Evolutionary conservation across 2,113 vertebrate species (phyloP).

Genomic region (Bostrychus sinensis): DNA sequence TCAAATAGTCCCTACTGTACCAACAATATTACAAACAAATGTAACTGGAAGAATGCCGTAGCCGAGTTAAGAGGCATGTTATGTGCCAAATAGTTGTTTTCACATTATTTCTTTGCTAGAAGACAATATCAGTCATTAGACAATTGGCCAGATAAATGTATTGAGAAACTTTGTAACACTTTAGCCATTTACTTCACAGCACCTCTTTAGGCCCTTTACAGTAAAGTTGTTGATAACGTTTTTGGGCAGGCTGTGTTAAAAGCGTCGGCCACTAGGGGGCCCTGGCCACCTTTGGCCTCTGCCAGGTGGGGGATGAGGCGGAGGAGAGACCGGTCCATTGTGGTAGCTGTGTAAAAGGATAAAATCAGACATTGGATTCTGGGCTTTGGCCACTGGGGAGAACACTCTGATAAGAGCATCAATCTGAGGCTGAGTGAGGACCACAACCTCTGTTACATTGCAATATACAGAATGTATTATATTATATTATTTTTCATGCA

Average conservation of each 20-base stretch:
- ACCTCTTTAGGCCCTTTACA: slow-evolving; percentile 54
- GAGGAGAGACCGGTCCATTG: slow-evolving; percentile 82
- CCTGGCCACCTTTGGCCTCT: slow-evolving; percentile 84
- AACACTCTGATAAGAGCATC: slow-evolving; percentile 65
- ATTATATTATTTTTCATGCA: slow-evolving; percentile 38
- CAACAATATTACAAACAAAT: slow-evolving; percentile 42
- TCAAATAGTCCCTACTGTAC: slow-evolving; percentile 43
- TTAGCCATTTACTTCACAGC: slow-evolving; percentile 39
- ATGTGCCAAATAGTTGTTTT: slow-evolving; percentile 31
- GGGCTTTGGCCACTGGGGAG: slow-evolving; percentile 64
- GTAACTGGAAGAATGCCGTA: slow-evolving; percentile 50
- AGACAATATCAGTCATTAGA: slow-evolving; percentile 53
- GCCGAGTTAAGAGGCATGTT: slow-evolving; percentile 39
- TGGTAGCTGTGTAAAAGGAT: slow-evolving; percentile 85
- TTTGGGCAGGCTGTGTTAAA: slow-evolving; percentile 78
- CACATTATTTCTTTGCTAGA: slow-evolving; percentile 49
- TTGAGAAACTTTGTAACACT: slow-evolving; percentile 41
- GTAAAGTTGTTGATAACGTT: slow-evolving; percentile 53
- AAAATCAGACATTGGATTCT: slow-evolving; percentile 82
- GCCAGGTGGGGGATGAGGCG: slow-evolving; percentile 79
- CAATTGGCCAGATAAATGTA: slow-evolving; percentile 52
- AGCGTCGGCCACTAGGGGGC: slow-evolving; percentile 81
- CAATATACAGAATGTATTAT: slow-evolving; percentile 18
- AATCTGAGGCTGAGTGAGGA: slow-evolving; percentile 24
- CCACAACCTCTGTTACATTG: slow-evolving; percentile 18